These are phyloP conservation scores for Sphaeridia pumilis DNA, from an alignment of 2,888 invertebrate species.

Conservation along the genomic window DNA sequence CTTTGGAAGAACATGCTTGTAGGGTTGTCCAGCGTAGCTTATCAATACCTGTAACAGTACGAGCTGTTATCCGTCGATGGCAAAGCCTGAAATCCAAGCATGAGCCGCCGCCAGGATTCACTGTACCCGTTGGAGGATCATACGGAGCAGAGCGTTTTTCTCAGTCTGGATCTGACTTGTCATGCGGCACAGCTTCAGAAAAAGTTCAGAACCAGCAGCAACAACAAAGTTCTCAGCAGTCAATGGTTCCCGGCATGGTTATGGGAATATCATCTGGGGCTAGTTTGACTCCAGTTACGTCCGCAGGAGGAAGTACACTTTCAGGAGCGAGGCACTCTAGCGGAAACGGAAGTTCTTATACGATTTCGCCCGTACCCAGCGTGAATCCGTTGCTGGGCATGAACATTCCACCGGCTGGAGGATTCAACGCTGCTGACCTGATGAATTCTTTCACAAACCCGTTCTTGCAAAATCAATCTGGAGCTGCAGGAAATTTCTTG, in stretches of 20 bases:
- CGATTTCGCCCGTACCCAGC: constrained; percentile 26
- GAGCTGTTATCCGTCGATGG: constrained; percentile 76
- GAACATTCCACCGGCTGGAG: not conserved
- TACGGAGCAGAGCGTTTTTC: constrained; percentile 8
- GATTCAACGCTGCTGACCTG: constrained; percentile 13
- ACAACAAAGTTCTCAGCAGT: constrained; percentile 10
- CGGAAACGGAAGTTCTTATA: constrained; percentile 16
- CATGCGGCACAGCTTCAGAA: constrained; percentile 26
- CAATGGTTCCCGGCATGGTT: constrained; percentile 19
- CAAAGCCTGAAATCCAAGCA: constrained; percentile 53
- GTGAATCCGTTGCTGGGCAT: not conserved
- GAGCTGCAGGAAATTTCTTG: constrained; percentile 7
- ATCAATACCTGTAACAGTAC: constrained; percentile 43
- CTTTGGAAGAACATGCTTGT: constrained; percentile 38
- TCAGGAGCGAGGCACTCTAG: constrained; percentile 14
- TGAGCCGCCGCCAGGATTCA: constrained; percentile 31
- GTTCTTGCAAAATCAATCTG: too few species aligned
- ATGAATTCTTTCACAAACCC: constrained; percentile 15
- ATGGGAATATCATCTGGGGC: constrained; percentile 13
- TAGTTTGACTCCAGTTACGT: constrained; percentile 7
- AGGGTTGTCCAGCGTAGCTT: constrained; percentile 62
- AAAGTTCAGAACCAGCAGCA: constrained; percentile 15
- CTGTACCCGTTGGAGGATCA: constrained; percentile 19
- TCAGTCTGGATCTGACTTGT: constrained; percentile 12
- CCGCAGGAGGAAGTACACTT: not conserved